Conservation (phyloP, 2,888 invertebrate species). For the Ommatoiulus sabulosus region DNA sequence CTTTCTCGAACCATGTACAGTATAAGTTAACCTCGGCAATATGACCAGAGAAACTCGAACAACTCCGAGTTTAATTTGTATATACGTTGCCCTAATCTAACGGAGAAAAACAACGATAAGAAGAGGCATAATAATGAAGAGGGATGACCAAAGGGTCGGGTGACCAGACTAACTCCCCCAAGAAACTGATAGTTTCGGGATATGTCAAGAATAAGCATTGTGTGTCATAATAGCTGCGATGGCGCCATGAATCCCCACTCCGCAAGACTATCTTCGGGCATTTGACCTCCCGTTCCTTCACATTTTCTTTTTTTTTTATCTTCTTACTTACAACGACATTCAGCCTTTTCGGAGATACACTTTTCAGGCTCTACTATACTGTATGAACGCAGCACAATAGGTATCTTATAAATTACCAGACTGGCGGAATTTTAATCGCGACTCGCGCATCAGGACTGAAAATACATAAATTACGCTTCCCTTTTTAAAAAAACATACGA, state of each 20-base stretch:
- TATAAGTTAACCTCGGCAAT: no score
- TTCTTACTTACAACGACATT: conserved; percentile 21
- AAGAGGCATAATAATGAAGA: conserved; percentile 34
- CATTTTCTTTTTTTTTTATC: not conserved
- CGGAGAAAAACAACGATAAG: conserved; percentile 27
- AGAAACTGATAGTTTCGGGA: conserved; percentile 28
- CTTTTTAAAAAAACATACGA: not conserved
- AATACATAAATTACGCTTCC: not conserved
- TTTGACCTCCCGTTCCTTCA: conserved; percentile 18
- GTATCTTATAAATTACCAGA: conserved; percentile 18
- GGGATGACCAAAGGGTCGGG: conserved; percentile 32
- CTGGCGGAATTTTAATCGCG: conserved; percentile 34
- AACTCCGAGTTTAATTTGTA: not conserved
- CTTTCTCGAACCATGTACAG: no score
- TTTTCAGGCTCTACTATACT: conserved; percentile 18
- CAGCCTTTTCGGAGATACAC: conserved; percentile 15
- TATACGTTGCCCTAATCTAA: not conserved
- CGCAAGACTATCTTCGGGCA: conserved; percentile 27
- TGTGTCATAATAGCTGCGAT: conserved; percentile 34
- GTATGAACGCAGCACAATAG: not conserved
- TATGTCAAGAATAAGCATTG: conserved; percentile 34
- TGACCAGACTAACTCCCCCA: conserved; percentile 8
- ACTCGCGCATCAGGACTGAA: not conserved
- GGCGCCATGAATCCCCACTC: conserved; percentile 28
- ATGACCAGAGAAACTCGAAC: no score